Conservation (phyloP, 2,113 vertebrate genomes). For the Hystrix cristata region DNA sequence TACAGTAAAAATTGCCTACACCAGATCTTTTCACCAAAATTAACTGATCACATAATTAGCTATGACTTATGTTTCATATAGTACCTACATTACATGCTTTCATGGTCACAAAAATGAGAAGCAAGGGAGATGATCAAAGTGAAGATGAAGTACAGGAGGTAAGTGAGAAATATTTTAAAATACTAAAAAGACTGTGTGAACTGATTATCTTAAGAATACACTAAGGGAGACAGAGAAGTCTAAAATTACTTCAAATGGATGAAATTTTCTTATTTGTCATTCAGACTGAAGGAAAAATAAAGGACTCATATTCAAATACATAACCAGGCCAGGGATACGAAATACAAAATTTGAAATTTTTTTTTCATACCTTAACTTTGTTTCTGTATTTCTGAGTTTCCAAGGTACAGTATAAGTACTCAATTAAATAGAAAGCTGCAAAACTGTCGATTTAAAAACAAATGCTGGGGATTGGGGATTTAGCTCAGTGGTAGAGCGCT, state of each 20-base stretch:
- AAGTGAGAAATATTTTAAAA: neutral
- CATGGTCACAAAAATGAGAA: constrained; percentile 9
- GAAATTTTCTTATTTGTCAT: constrained; percentile 46
- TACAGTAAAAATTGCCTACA: neutral
- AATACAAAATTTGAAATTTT: neutral
- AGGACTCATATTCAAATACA: constrained; percentile 41
- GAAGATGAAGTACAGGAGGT: neutral
- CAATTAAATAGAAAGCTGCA: constrained; percentile 12
- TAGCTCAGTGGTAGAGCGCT: too few species aligned
- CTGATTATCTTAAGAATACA: neutral
- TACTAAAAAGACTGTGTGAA: neutral
- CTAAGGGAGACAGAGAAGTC: neutral
- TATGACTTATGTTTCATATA: neutral
- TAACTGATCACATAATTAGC: neutral
- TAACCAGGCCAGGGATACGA: neutral
- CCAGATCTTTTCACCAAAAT: neutral
- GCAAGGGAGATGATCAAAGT: neutral
- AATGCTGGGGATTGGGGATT: neutral
- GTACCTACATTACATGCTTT: neutral
- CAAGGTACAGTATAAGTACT: neutral
- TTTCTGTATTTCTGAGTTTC: constrained; percentile 47
- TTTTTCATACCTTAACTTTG: neutral
- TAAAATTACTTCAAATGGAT: constrained; percentile 47
- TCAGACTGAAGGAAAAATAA: constrained; percentile 39
- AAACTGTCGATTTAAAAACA: constrained; percentile 49